A percentile compares a stretch with the other conserved stretches of the same genome.
These are phyloP conservation scores for Cephalopachus bancanus DNA, from an alignment of 2,797 vertebrate genomes.

Conservation along the genomic window DNA sequence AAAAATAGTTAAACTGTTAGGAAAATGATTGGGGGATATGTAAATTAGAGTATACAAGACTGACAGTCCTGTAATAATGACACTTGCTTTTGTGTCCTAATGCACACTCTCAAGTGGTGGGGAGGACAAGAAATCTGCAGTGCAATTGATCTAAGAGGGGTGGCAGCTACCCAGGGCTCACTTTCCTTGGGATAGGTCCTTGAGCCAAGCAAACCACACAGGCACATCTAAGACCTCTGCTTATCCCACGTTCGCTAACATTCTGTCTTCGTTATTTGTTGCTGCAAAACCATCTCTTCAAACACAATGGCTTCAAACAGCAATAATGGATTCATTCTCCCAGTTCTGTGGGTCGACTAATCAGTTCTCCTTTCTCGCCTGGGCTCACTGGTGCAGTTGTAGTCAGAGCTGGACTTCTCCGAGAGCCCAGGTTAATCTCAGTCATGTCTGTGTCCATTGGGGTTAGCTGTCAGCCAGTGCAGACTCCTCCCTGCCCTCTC, in stretches of 20 bases:
- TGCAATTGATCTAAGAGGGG: not conserved
- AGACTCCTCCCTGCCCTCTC: not conserved
- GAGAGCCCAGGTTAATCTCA: not conserved
- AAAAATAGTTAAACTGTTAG: not conserved
- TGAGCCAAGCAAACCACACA: not conserved
- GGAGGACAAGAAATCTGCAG: not conserved
- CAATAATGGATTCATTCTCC: not conserved
- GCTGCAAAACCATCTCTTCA: not conserved
- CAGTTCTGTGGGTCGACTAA: not conserved
- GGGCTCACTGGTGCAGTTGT: not conserved
- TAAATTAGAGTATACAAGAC: not conserved
- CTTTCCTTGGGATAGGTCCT: not conserved
- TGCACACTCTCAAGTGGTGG: not conserved
- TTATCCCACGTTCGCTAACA: not conserved
- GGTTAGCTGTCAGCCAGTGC: fast-evolving
- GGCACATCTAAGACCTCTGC: not conserved
- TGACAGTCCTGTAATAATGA: fast-evolving
- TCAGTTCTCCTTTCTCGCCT: not conserved
- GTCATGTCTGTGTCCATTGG: fast-evolving
- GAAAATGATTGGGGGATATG: not conserved
- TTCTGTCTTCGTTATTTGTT: not conserved
- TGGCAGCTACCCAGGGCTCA: not conserved
- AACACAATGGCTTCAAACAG: not conserved
- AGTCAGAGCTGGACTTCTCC: not conserved
- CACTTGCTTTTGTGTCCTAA: not conserved